A percentile compares a stretch with the other conserved stretches of the same genome.
Evolutionary conservation across 2,797 vertebrate genomes (phyloP).

Genomic region (Pipistrellus nathusii): DNA sequence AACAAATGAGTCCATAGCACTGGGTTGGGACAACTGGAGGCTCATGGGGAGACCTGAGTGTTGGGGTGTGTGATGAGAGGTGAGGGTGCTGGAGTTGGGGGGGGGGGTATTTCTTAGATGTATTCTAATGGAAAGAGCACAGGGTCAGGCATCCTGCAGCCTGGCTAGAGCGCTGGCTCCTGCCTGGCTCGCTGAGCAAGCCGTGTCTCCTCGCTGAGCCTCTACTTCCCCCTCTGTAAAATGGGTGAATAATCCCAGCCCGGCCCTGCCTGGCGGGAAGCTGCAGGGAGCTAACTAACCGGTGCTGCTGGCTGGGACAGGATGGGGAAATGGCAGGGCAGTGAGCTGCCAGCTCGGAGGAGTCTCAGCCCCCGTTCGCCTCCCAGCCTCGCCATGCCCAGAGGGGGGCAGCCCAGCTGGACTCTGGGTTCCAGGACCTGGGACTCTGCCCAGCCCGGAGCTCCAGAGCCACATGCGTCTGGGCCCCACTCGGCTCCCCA

Average conservation of each 20-base stretch:
- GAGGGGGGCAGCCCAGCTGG: background rate
- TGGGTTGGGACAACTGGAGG: background rate
- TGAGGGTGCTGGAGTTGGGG: no score
- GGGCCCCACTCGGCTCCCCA: background rate
- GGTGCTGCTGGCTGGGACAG: slow-evolving; percentile 40
- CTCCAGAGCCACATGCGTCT: background rate
- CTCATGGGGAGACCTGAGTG: background rate
- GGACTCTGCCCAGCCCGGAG: background rate
- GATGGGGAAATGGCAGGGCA: slow-evolving; percentile 13
- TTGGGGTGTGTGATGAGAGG: background rate
- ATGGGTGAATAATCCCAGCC: slow-evolving; percentile 62
- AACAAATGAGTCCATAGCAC: background rate
- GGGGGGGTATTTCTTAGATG: fast-evolving
- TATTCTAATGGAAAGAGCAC: background rate
- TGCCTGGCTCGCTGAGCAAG: background rate
- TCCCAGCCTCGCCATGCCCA: background rate
- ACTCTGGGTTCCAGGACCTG: background rate
- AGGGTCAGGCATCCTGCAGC: background rate
- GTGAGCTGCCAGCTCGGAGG: background rate
- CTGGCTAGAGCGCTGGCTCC: background rate
- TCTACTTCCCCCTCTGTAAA: slow-evolving; percentile 70
- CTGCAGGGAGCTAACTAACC: slow-evolving; percentile 65
- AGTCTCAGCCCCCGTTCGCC: slow-evolving; percentile 10
- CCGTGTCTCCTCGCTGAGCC: slow-evolving; percentile 19
- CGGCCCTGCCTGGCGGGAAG: slow-evolving; percentile 3